Conservation (phyloP, 2,797 vertebrate species). For the Cuculus canorus region DNA sequence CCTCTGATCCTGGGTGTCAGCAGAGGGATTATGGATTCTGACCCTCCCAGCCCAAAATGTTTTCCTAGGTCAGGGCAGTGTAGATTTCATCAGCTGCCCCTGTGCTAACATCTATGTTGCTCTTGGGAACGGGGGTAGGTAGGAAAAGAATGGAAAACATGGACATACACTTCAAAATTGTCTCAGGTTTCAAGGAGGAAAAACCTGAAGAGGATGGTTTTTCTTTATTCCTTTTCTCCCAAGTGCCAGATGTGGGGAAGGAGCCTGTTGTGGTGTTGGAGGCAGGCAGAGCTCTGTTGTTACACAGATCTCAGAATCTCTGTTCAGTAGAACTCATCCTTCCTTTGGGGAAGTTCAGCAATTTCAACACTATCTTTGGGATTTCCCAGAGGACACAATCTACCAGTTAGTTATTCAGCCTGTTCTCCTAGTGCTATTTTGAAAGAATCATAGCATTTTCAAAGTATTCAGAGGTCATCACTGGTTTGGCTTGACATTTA, state of each 20-base stretch:
- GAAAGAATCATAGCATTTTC: constrained; percentile 17
- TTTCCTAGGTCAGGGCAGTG: background rate
- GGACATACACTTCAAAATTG: background rate
- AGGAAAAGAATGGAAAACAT: background rate
- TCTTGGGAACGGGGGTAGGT: background rate
- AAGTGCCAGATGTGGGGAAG: background rate
- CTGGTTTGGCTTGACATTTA: constrained; percentile 43
- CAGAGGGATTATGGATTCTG: background rate
- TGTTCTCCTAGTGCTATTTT: constrained; percentile 22
- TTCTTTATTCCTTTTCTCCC: background rate
- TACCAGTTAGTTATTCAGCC: constrained; percentile 18
- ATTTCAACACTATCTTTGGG: background rate
- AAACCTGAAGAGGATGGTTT: background rate
- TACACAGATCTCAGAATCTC: background rate
- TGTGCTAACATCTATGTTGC: background rate
- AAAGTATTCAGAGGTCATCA: constrained; percentile 26
- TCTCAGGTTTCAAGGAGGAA: background rate
- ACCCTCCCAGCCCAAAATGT: background rate
- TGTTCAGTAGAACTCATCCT: background rate
- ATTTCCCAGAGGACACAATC: constrained; percentile 7
- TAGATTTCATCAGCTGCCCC: background rate
- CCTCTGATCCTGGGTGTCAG: background rate
- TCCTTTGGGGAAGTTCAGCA: background rate
- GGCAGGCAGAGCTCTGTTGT: background rate
- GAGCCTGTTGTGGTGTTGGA: background rate